Evolutionary conservation across 53 echinoderm and acorn worm genomes (phyloP), one percentile per base, ranked within the genome.

Genomic region (Patiria pectinifera): DNA sequence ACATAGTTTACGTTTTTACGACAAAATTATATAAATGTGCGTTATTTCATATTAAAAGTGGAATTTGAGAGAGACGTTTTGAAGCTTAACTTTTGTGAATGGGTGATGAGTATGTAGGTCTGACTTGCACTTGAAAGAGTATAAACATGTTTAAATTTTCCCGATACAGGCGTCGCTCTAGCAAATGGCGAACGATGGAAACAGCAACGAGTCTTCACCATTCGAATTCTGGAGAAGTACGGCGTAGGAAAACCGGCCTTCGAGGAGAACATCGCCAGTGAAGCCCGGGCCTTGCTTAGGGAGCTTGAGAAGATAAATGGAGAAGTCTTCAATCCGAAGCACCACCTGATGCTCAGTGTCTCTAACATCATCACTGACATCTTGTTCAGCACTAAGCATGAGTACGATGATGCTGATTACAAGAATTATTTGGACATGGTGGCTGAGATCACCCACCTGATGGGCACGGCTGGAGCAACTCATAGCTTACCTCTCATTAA

Each of bases 301-400:
- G 89, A 62, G 23, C 45, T 95, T 0, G 6, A 59, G 2, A 58
- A 23, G 3, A n/a, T 49, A 70, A 88, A 80, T 35, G 92, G 91
- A 61, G 45, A 87, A 63, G 83, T 89, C 25, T 94, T 95, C 62
- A 85, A 89, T 22, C 94, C 95, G 2, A 53, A 69, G 19, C 4
- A 26, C 2, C 70, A 92, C 48, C 53, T 94, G 0, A 88, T 23
- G 15, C 45, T 49, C 16, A 85, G 89, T 18, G 81, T 94, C n/a
- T 92, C 95, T 1, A 95, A 95, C 69, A 85, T 92, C 71, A 95
- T 94, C 14, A 92, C 92, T 77, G 60, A 84, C 23, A 58, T 95
- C 3, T 92, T 94, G 18, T 92, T 92, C 76, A 89, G 85, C 22
- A 92, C 84, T 18, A 89, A 85, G 46, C 94, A 94, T 71, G 48